Conservation (phyloP, 2,888 invertebrate species). For the Sympetrum striolatum region DNA sequence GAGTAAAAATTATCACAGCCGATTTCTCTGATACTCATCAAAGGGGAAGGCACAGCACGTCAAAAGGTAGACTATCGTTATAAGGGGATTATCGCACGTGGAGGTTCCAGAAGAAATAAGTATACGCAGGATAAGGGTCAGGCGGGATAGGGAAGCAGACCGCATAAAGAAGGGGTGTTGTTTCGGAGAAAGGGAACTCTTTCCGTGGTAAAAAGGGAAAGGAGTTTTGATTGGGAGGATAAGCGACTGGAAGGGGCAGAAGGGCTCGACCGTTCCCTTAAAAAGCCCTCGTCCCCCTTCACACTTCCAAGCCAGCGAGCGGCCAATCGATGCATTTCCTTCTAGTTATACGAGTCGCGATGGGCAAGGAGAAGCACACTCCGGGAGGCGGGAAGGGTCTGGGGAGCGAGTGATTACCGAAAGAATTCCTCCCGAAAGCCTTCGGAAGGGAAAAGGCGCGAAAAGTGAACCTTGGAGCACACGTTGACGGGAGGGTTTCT, state of each 20-base stretch:
- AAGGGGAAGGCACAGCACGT: too few relatives aligned
- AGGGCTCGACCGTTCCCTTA: not conserved
- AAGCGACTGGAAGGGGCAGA: not conserved
- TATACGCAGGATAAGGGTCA: not conserved
- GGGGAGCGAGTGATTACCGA: not conserved
- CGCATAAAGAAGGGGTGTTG: not conserved
- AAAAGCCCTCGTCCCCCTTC: not conserved
- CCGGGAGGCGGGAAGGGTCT: not conserved
- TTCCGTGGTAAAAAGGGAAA: not conserved
- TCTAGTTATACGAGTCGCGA: not conserved
- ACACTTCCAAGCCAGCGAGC: not conserved
- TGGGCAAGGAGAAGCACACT: not conserved
- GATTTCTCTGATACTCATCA: too few relatives aligned
- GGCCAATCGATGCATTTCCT: not conserved
- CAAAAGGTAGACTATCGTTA: too few relatives aligned
- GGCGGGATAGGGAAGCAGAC: not conserved
- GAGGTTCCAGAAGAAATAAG: too few relatives aligned
- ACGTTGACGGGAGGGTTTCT: too few relatives aligned
- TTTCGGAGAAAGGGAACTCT: not conserved
- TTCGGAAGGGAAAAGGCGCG: too few relatives aligned
- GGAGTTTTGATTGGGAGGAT: not conserved
- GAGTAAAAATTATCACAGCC: too few relatives aligned
- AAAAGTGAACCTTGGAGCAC: too few relatives aligned
- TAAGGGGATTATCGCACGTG: too few relatives aligned
- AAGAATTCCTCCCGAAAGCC: too few relatives aligned